Base-by-base conservation (phyloP, 37 sponge, comb jelly and placozoan genomes). In the Bolinopsis microptera region DNA sequence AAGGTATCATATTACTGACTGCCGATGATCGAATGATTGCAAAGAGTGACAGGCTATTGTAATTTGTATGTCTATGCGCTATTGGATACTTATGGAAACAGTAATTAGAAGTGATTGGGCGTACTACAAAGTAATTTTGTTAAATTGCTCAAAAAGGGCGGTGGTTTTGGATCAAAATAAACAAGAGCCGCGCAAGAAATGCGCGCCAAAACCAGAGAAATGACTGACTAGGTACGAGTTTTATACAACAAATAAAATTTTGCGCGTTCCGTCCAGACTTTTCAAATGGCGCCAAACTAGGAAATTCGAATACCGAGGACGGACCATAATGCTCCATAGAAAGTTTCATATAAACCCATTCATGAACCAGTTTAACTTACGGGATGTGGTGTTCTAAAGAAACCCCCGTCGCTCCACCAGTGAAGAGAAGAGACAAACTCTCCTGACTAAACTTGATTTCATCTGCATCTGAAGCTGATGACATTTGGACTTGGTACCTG, bases 181-280 rank as follows among this genome's bases (percentile, higher is more conserved):
- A 70, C 74, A 70, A 26, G 74, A n/a, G 30, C 25, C 74, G 74
- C 74, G 74, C 74, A 70, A 70, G 21, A 28, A 70, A 28, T 70
- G 74, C 74, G 74, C 74, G 74, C 74, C 74, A 70, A 70, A 70
- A 70, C 26, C 30, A 70, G 5, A 28, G 25, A 70, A 70, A 70
- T 70, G 74, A 26, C 74, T 70, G 74, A 70, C 74, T 70, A 22
- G 25, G 5, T 28, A n/a, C 30, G 21, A 70, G 25, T 22, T 26
- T 26, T 70, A 26, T 26, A 70, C 74, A 70, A 28, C 28, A 26
- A 26, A 22, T 70, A 3, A 70, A 28, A 26, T 26, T 70, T 70
- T n/a, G 74, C 74, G 74, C 74, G 74, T 70, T 70, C 74, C 74
- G 30, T 70, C 16, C 5, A 70, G 26, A 18, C 61, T 5, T 48